These are phyloP conservation scores for Oreonectes daqikongensis DNA, from an alignment of 2,797 vertebrate genomes.

Conservation along the genomic window DNA sequence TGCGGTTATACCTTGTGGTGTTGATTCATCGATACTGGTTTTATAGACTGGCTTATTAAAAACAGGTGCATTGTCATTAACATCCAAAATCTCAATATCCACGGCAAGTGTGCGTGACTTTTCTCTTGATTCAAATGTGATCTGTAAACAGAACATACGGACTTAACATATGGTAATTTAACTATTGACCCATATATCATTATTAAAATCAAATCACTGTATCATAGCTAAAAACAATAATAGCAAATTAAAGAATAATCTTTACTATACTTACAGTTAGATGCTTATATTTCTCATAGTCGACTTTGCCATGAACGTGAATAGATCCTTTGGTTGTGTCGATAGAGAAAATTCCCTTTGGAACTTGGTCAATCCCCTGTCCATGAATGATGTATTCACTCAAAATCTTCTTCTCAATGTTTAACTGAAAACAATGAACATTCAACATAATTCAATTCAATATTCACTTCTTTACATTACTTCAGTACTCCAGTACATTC, in stretches of 20 bases:
- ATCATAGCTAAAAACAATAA: background rate
- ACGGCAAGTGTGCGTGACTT: background rate
- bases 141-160: background rate
- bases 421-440: constrained; percentile 21
- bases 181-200: background rate
- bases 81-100: constrained; percentile 22
- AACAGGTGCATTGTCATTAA: constrained; percentile 35
- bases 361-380: constrained; percentile 14
- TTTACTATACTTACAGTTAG: constrained; percentile 21
- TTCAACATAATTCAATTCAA: too few species aligned
- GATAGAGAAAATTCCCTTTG: constrained; percentile 23
- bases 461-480: too few species aligned
- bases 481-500: too few species aligned
- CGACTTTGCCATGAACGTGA: constrained; percentile 6
- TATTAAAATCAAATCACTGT: background rate
- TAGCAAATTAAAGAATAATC: background rate
- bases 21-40: constrained; percentile 25
- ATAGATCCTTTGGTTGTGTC: background rate
- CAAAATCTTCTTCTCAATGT: background rate
- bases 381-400: constrained; percentile 5
- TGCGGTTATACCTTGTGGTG: constrained; percentile 35
- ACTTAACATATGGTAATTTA: background rate
- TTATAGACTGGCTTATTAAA: constrained; percentile 27
- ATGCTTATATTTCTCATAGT: constrained; percentile 10
- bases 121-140: constrained; percentile 7